Conservation (phyloP, 2,888 invertebrate species). For the Tachina lurida region DNA sequence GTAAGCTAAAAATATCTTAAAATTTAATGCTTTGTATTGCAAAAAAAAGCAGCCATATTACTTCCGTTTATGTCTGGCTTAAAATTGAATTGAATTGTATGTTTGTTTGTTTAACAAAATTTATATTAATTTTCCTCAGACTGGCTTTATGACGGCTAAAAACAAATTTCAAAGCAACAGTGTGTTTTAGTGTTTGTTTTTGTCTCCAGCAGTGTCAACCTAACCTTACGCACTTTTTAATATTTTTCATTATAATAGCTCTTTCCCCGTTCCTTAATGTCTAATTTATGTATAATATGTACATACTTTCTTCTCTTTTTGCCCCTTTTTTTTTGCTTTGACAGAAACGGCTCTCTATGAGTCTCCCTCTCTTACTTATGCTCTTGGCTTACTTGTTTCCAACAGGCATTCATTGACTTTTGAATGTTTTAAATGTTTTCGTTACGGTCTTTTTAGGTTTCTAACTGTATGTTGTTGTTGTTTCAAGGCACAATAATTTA, state of each 20-base stretch:
- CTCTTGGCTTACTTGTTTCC: slow-evolving; percentile 19
- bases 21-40: background rate
- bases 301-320: background rate
- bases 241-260: background rate
- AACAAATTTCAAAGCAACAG: slow-evolving; percentile 52
- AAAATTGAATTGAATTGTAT: slow-evolving; percentile 11
- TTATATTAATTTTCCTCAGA: background rate
- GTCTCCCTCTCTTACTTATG: slow-evolving; percentile 5
- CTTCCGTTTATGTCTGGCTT: slow-evolving; percentile 66
- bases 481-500: slow-evolving; percentile 28
- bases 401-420: slow-evolving; percentile 41
- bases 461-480: background rate
- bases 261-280: background rate
- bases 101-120: background rate
- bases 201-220: slow-evolving; percentile 42
- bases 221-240: slow-evolving; percentile 69
- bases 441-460: background rate
- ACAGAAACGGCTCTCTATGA: background rate
- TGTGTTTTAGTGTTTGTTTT: slow-evolving; percentile 50
- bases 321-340: background rate
- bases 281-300: background rate
- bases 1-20: background rate
- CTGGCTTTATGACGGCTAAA: background rate
- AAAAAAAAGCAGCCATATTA: slow-evolving; percentile 61
- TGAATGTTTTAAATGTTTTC: slow-evolving; percentile 40